Base-by-base conservation (phyloP, 1,140 invertebrate genomes). In the Armadillidium nasatum region DNA sequence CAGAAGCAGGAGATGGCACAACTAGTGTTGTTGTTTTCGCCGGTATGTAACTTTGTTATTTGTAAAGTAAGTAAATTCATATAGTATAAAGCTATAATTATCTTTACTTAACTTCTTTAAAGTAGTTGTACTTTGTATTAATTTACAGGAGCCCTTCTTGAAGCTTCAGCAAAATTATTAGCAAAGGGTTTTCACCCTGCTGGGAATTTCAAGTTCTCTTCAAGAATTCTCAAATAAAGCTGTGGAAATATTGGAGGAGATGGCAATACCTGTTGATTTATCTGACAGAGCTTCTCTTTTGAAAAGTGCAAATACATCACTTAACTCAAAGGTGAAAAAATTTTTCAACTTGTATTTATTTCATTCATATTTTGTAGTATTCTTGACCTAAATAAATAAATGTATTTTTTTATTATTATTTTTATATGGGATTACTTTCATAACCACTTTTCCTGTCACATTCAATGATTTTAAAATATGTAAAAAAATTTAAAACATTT, bases 1-100 rank as follows among this genome's bases (percentile, higher is more conserved):
- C 97, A 82, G 97, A 99, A 87, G 98, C 98, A 82, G 98, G 98
- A 73, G 98, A 99, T 88, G 98, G 98, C 70, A 99, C 98, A 22
- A 90, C 89, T 19, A 86, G 87, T 73, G 89, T 90, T 76, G 87
- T 88, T 76, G 78, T 82, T 54, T 50, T 82, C 46, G 79, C 81
- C 71, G 79, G 79, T 80, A 74, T 46, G 71, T n/a, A 60, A 2
- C 10, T 3, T 33, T 33, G 33, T 33, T 33, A 33, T 33, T 33
- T 33, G 33, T 71, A 7, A 23, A 23, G 70, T 71, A 44, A 3
- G 33, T 33, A 33, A 33, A 33, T 33, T 1, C 6, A 33, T 6
- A 33, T 33, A 33, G 33, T 33, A 33, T 33, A 33, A 33, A 3
- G 33, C 33, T 6, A 33, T 33, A 33, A 33, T 33, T 33, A 33